Evolutionary conservation across 2,113 vertebrate genomes (phyloP).

Genomic region (Desmodus rotundus): DNA sequence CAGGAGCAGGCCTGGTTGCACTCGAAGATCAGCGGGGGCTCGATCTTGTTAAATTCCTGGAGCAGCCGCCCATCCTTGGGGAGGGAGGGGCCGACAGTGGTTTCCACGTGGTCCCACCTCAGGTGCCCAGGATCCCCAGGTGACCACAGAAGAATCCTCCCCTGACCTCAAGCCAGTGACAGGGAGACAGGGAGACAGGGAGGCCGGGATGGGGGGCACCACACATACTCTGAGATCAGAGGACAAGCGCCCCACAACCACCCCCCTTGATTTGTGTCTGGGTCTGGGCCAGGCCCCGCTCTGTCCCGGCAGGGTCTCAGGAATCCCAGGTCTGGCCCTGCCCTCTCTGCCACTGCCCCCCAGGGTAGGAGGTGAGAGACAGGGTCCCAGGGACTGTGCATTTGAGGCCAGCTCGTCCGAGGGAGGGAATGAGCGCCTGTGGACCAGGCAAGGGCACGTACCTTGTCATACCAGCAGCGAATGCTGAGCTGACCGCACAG

Average conservation of each 20-base stretch:
- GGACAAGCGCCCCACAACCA: neutral
- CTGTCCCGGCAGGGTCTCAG: neutral
- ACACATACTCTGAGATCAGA: neutral
- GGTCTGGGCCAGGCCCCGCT: neutral
- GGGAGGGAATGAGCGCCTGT: neutral
- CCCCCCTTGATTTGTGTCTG: neutral
- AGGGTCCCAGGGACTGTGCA: neutral
- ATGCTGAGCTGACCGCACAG: constrained; percentile 95
- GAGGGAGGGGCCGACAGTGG: neutral
- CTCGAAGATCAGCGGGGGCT: constrained; percentile 93
- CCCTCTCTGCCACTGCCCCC: neutral
- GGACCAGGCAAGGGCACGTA: constrained; percentile 41
- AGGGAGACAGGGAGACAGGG: neutral
- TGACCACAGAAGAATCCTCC: neutral
- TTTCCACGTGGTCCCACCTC: neutral
- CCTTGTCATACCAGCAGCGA: constrained; percentile 97
- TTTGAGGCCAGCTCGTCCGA: neutral
- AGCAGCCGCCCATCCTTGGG: constrained; percentile 90
- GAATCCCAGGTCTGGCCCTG: neutral
- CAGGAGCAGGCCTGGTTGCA: constrained; percentile 95
- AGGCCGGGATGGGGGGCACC: neutral
- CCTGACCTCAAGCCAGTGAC: neutral
- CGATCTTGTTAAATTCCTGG: constrained; percentile 96
- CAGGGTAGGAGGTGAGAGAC: neutral
- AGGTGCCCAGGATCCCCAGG: neutral